These are phyloP conservation scores for Bombylius major DNA, from an alignment of 2,888 invertebrate genomes.

Conservation along the genomic window DNA sequence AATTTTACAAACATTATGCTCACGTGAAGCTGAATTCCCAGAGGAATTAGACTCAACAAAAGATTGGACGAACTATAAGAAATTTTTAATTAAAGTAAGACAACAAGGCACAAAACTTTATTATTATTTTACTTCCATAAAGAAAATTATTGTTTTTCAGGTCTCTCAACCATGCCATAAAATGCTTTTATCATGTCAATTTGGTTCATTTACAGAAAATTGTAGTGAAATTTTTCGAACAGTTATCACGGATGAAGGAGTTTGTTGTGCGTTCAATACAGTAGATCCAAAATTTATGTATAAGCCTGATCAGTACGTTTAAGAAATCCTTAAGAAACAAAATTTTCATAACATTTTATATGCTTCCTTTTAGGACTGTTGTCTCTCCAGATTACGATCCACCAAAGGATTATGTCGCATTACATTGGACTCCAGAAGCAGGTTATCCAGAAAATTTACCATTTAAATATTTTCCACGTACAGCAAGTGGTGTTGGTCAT, in stretches of 20 bases:
- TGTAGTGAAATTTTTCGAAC: slow-evolving; percentile 60
- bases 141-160: slow-evolving; percentile 30
- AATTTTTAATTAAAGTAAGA: slow-evolving; percentile 24
- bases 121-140: no score
- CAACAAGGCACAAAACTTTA: no score
- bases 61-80: slow-evolving; percentile 22
- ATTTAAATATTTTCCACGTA: slow-evolving; percentile 44
- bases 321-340: neutral
- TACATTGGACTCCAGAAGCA: slow-evolving; percentile 63
- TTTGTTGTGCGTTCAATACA: slow-evolving; percentile 73
- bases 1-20: slow-evolving; percentile 26
- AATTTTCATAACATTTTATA: no score
- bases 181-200: slow-evolving; percentile 54
- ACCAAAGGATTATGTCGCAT: slow-evolving; percentile 38
- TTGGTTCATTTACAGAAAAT: slow-evolving; percentile 45
- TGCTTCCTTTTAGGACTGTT: neutral
- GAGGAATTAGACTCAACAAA: slow-evolving; percentile 11
- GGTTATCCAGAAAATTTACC: slow-evolving; percentile 49
- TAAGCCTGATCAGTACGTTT: neutral
- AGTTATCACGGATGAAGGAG: slow-evolving; percentile 67
- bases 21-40: slow-evolving; percentile 12
- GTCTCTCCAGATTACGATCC: neutral
- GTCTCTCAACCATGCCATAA: slow-evolving; percentile 61
- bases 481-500: slow-evolving; percentile 43
- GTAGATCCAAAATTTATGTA: slow-evolving; percentile 55